Percentiles rank a stretch among this genome's conserved stretches.
Evolutionary conservation across 2,888 invertebrate genomes (phyloP).

Genomic region (Eupithecia insigniata): DNA sequence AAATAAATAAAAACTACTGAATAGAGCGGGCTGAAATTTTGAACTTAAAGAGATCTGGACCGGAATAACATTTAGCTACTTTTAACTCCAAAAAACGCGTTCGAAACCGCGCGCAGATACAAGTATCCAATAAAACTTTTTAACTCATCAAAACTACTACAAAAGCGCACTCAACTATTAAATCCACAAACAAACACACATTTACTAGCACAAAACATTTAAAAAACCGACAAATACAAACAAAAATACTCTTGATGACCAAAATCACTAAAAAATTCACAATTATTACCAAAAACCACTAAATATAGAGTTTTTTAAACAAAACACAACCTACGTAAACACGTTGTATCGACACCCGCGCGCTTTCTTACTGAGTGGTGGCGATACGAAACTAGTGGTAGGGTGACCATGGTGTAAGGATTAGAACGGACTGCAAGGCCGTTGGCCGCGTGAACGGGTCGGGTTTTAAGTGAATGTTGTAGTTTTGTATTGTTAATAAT

Average conservation of each 20-base stretch:
- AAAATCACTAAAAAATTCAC: background rate
- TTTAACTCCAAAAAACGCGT: too few relatives aligned
- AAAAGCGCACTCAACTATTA: background rate
- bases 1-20: too few relatives aligned
- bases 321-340: background rate
- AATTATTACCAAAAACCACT: background rate
- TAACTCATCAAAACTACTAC: background rate
- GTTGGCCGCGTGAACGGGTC: constrained; percentile 17
- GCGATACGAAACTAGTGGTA: constrained; percentile 24
- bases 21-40: too few relatives aligned
- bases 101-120: too few relatives aligned
- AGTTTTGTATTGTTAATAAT: constrained; percentile 3
- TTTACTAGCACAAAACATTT: background rate
- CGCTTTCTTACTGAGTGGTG: constrained; percentile 34
- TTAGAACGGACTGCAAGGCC: constrained; percentile 36
- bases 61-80: too few relatives aligned
- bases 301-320: background rate
- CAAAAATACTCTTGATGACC: background rate
- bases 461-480: constrained; percentile 5
- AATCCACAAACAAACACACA: background rate
- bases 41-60: too few relatives aligned
- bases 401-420: constrained; percentile 29
- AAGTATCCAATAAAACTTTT: background rate
- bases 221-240: background rate
- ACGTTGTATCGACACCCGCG: constrained; percentile 20